Evolutionary conservation across 1,140 invertebrate species (phyloP).

Genomic region (Panagrolaimus sp.): DNA sequence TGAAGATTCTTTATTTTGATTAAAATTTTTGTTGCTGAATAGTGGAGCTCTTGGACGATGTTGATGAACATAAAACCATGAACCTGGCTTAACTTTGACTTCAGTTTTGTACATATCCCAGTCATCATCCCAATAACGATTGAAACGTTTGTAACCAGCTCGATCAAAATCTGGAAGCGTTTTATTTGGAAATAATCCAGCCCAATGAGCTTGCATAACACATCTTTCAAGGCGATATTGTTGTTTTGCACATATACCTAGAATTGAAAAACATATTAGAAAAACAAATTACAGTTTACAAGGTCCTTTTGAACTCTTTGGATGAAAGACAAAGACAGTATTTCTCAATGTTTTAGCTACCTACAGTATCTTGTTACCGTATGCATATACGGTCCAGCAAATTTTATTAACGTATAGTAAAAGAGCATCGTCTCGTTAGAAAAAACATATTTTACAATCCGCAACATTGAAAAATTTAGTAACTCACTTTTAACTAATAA

Average conservation of each 20-base stretch:
- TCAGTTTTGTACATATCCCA: slow-evolving; percentile 47
- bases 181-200: slow-evolving; percentile 51
- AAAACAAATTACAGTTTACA: not conserved
- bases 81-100: slow-evolving; percentile 44
- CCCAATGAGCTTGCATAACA: slow-evolving; percentile 58
- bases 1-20: no score
- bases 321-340: no score
- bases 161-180: slow-evolving; percentile 53
- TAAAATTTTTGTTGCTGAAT: not conserved
- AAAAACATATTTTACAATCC: no score
- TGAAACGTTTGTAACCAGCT: slow-evolving; percentile 55
- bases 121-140: slow-evolving; percentile 56
- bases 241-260: slow-evolving; percentile 50
- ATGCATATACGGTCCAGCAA: no score
- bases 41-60: slow-evolving; percentile 35
- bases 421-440: no score
- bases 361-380: no score
- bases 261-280: not conserved
- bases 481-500: no score
- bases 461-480: no score
- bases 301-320: no score
- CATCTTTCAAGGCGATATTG: slow-evolving; percentile 52
- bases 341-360: no score
- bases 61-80: slow-evolving; percentile 55
- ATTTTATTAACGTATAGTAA: no score